Conservation (phyloP, 1,140 invertebrate species). For the Drosophila aff. region DNA sequence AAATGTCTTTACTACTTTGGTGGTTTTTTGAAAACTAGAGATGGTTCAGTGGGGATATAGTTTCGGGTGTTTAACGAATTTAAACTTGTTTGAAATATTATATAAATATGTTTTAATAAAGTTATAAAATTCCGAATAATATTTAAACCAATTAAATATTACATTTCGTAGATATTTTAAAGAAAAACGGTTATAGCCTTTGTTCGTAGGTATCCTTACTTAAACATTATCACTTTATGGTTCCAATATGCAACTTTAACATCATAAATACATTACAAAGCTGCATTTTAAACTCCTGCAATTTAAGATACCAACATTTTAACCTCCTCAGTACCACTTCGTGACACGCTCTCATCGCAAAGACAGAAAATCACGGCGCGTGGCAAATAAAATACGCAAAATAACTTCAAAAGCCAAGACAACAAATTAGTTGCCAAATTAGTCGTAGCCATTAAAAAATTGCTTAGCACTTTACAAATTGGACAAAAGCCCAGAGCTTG, state of each 20-base stretch:
- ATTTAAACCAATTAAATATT: background rate
- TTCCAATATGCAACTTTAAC: too few species aligned
- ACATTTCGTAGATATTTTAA: rapidly evolving
- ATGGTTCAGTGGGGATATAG: background rate
- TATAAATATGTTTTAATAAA: background rate
- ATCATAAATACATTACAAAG: too few species aligned
- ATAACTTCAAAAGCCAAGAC: conserved; percentile 43
- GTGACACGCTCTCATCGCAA: conserved; percentile 40
- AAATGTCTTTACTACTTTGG: conserved; percentile 37
- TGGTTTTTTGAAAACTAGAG: conserved; percentile 7
- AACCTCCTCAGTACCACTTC: background rate
- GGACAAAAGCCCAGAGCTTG: conserved; percentile 27
- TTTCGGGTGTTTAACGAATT: background rate
- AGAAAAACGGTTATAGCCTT: background rate
- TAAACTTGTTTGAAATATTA: background rate
- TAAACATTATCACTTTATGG: background rate
- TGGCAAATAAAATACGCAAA: conserved; percentile 50
- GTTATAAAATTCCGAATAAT: too few species aligned
- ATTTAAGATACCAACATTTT: background rate
- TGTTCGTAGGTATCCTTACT: too few species aligned
- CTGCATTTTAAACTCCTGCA: background rate
- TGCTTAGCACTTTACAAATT: conserved; percentile 66
- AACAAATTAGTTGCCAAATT: conserved; percentile 64
- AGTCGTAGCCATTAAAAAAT: conserved; percentile 44
- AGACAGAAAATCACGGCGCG: conserved; percentile 48